Evolutionary conservation across 2,113 vertebrate species (phyloP), one percentile per base, ranked within the genome.

Genomic region (Trochalopteron elliotii): DNA sequence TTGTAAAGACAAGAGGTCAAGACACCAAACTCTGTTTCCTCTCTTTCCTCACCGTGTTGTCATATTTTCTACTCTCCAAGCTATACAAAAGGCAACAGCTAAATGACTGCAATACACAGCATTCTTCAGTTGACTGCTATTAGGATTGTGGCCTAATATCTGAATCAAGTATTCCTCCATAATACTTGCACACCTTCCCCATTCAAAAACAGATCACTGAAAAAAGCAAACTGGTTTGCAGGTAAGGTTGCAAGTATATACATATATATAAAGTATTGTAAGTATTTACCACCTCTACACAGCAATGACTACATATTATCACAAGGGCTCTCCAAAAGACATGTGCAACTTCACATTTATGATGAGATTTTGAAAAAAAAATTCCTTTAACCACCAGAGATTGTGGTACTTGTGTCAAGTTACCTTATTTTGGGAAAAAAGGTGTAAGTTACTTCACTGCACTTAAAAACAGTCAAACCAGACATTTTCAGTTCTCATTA

Each of bases 251-350:
- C 22, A 84, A 74, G 4, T 64, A 80, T 80, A 6, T 10, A 42
- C 7, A 64, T 37, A 0, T 27, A 55, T 35, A 30, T 0, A 55
- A 44, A 35, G 7, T 42, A n/a, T 28, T 42, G 0, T 2, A 80
- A 56, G 27, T 33, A 49, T 57, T 59, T n/a, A 61, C 10, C 55
- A 77, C 28, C 72, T 44, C 40, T 21, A 67, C 9, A 40, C 28
- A 75, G 37, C 1, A 0, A 74, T 25, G 4, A 45, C 20, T 84
- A 56, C 7, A 12, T 77, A 61, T 11, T 59, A 70, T 42, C n/a
- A 83, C 10, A 68, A 56, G 37, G 11, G 19, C 13, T 63, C 27
- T 64, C 31, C 40, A 53, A 52, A 15, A 75, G 19, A 47, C 87
- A 78, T 9, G 20, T 61, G 19, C 12, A 83, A 30, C 27, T 44